A percentile compares a stretch with the other conserved stretches of the same genome.
Conservation (phyloP, 2,888 invertebrate genomes). For the Syrista parreyssii region DNA sequence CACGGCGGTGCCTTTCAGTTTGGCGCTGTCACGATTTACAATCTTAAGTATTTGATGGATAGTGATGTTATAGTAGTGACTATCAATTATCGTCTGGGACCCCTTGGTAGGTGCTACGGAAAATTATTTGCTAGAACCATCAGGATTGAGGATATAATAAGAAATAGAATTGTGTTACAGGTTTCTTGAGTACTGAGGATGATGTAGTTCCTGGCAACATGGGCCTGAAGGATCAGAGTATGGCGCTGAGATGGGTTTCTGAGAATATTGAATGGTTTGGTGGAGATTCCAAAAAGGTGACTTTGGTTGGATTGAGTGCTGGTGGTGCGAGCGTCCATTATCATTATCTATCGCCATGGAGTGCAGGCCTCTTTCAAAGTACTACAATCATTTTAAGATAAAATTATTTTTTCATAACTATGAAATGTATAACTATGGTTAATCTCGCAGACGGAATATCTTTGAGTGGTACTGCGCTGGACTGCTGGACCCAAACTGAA, state of each 20-base stretch:
- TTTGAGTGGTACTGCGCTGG: slow-evolving; percentile 77
- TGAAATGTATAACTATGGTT: not conserved
- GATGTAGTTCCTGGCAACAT: slow-evolving; percentile 76
- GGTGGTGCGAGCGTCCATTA: slow-evolving; percentile 82
- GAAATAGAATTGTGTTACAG: slow-evolving; percentile 55
- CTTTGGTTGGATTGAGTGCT: slow-evolving; percentile 77
- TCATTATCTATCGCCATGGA: slow-evolving; percentile 75
- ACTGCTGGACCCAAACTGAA: slow-evolving; percentile 65
- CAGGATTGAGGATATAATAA: not conserved
- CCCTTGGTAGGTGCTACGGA: slow-evolving; percentile 69
- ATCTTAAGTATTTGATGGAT: slow-evolving; percentile 70
- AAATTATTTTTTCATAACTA: not conserved
- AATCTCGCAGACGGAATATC: slow-evolving; percentile 70
- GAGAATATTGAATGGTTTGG: slow-evolving; percentile 78
- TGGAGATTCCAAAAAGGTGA: slow-evolving; percentile 77
- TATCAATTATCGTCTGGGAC: slow-evolving; percentile 79
- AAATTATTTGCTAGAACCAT: not conserved
- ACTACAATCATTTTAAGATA: not conserved
- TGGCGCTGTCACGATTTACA: slow-evolving; percentile 64
- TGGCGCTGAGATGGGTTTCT: slow-evolving; percentile 78
- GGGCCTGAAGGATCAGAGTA: slow-evolving; percentile 79
- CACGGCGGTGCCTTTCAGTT: slow-evolving; percentile 70
- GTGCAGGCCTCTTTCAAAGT: slow-evolving; percentile 68
- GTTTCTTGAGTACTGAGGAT: slow-evolving; percentile 82
- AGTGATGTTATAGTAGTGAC: slow-evolving; percentile 75